Base-by-base conservation (phyloP, 1,140 invertebrate species). In the Popillia japonica region DNA sequence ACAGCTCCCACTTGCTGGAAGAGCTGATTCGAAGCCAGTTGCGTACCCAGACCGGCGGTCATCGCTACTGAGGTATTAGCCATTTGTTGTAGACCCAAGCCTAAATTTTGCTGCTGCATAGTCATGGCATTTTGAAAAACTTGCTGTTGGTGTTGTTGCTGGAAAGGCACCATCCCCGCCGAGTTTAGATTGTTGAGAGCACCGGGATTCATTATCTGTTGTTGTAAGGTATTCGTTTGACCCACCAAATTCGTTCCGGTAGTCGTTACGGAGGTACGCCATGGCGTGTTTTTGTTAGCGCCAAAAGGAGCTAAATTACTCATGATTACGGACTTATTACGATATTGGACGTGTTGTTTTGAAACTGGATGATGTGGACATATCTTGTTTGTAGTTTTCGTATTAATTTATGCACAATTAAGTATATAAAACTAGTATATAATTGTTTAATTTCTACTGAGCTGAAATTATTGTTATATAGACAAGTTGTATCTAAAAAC, bases 101-200 rank as follows among this genome's bases (percentile, higher is more conserved):
- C 83, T 72, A 86, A 76, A 76, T 86, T 86, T 80, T 85, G 85
- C 78, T 90, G 89, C 80, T 90, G 89, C 68, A 90, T 83, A 8
- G 88, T 88, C 79, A 90, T 84, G 75, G 88, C 89, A 77, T 89
- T 89, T 80, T 90, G 90, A 81, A 90, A 91, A 11, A 91, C 89
- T 84, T 90, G 89, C 79, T 90, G 89, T 48, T 90, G 90, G 82
- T 90, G 89, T 79, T 90, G 90, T 55, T 91, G 90, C 80, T 90
- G 90, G 82, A 90, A 91, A 72, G 90, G 90, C 44, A 91, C 89
- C 87, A 90, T 90, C 22, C 87, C 88, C 80, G 90, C 87, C 10
- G 88, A 87, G 34, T 88, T 89, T 74, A 91, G 89, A 14, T 85
- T 86, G n/a, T 88, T 87, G 83, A 90, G 86, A 4, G 87, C 87